phyloP scores from a whole-genome alignment of 2,888 invertebrate genomes.

The Xestoiulus laeticollis region DNA sequence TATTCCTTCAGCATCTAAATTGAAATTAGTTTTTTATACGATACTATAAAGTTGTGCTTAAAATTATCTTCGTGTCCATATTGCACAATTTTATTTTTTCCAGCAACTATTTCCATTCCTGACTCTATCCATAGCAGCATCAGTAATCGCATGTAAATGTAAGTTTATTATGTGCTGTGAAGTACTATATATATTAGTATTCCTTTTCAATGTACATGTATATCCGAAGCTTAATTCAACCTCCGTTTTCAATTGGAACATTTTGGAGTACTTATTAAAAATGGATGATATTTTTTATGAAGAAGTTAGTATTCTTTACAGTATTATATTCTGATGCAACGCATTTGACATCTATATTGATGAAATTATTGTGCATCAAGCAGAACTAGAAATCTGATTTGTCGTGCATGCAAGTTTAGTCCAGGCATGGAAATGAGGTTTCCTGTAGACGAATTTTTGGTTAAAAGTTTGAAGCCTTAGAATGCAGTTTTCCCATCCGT shows the following conservation, averaged over 20 bases:
- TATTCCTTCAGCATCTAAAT: background rate
- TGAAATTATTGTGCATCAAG: background rate
- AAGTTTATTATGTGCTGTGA: background rate
- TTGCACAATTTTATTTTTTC: too few species aligned
- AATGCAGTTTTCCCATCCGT: constrained; percentile 2
- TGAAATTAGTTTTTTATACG: background rate
- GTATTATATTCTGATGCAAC: background rate
- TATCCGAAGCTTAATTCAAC: background rate
- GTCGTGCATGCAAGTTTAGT: background rate
- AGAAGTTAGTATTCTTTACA: background rate
- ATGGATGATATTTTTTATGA: background rate
- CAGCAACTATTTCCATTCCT: background rate
- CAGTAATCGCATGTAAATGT: background rate
- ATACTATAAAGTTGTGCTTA: background rate
- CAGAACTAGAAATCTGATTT: background rate
- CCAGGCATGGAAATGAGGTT: background rate
- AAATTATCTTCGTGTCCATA: background rate
- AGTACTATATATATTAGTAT: background rate
- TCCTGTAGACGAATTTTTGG: background rate
- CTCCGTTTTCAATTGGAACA: background rate
- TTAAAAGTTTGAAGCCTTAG: background rate
- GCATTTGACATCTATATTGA: background rate
- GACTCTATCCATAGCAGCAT: background rate
- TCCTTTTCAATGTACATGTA: background rate
- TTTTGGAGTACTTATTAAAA: background rate